Percentiles rank a stretch among this genome's conserved stretches.
These are phyloP conservation scores for Mobula birostris DNA, from an alignment of 2,113 vertebrate species.

Conservation along the genomic window DNA sequence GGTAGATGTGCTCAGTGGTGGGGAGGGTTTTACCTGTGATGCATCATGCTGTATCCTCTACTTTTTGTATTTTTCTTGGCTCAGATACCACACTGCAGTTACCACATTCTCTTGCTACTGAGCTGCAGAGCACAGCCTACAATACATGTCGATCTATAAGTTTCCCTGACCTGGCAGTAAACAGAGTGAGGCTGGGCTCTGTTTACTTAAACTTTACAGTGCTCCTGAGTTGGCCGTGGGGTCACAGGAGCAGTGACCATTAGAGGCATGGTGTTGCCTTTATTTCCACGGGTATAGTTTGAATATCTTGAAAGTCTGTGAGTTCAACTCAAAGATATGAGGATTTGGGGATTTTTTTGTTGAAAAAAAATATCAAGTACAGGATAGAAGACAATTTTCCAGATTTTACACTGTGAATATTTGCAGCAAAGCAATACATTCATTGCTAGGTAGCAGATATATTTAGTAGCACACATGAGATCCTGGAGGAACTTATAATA, in stretches of 20 bases:
- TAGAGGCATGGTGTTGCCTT: neutral
- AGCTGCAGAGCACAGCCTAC: neutral
- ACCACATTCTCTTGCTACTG: neutral
- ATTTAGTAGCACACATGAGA: neutral
- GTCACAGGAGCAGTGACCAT: neutral
- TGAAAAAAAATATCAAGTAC: neutral
- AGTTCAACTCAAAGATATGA: neutral
- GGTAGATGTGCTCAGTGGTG: no score
- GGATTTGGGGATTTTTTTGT: neutral
- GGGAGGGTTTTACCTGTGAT: no score
- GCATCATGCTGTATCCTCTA: no score
- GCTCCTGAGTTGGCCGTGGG: neutral
- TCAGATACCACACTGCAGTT: neutral
- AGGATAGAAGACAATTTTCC: neutral
- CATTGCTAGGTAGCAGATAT: neutral
- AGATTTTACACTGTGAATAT: neutral
- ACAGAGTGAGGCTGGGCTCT: neutral
- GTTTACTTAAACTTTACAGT: neutral
- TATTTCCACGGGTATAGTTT: neutral
- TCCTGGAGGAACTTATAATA: no score
- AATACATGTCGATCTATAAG: neutral
- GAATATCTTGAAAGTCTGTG: neutral
- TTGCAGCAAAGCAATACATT: no score
- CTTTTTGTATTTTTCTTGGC: no score
- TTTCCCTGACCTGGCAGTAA: slow-evolving; percentile 1